Evolutionary conservation across 2,888 invertebrate species (phyloP).

Genomic region (Callosobruchus maculatus): DNA sequence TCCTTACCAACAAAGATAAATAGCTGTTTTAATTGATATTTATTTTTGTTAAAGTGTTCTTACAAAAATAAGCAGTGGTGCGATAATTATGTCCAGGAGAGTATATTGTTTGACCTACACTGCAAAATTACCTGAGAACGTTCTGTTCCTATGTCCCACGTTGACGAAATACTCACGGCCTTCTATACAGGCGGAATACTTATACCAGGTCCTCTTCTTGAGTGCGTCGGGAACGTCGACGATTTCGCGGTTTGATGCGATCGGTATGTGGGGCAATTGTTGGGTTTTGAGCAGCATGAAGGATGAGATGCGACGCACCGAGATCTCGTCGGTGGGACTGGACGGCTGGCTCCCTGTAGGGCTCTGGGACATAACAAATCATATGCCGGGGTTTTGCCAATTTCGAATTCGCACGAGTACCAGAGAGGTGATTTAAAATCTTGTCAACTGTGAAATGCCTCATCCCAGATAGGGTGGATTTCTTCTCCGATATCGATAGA

Average conservation of each 20-base stretch:
- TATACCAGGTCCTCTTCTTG: slow-evolving; percentile 58
- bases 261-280: slow-evolving; percentile 32
- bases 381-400: not conserved
- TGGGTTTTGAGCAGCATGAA: slow-evolving; percentile 57
- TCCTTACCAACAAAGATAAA: too few species aligned
- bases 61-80: too few species aligned
- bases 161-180: slow-evolving; percentile 53
- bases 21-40: too few species aligned
- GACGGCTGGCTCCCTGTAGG: slow-evolving; percentile 48
- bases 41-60: too few species aligned
- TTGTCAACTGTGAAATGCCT: not conserved
- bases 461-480: too few species aligned
- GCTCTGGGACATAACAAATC: slow-evolving; percentile 35
- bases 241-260: slow-evolving; percentile 14
- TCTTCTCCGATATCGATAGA: too few species aligned
- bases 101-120: not conserved
- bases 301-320: slow-evolving; percentile 58
- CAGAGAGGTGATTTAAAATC: not conserved
- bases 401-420: not conserved
- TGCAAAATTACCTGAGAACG: slow-evolving; percentile 40
- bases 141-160: slow-evolving; percentile 59
- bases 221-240: slow-evolving; percentile 46
- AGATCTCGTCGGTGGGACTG: slow-evolving; percentile 52
- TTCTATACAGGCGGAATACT: slow-evolving; percentile 55
- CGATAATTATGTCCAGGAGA: too few species aligned